A percentile compares a stretch with the other conserved stretches of the same genome.
Conservation (phyloP, 2,888 invertebrate species). For the Lochmaea capreae region DNA sequence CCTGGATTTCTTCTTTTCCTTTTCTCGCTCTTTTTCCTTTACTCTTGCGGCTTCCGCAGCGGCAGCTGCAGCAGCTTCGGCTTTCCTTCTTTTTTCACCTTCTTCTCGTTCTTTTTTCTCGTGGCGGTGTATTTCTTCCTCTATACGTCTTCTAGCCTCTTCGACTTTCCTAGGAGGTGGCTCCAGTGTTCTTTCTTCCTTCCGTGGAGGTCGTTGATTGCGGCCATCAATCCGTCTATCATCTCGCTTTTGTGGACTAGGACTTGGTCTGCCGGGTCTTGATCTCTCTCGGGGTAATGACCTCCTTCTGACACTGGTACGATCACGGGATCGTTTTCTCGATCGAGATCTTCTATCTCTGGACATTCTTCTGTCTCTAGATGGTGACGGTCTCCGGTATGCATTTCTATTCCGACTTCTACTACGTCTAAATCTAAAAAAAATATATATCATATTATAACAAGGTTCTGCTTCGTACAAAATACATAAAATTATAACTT, state of each 20-base stretch:
- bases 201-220: conserved; percentile 45
- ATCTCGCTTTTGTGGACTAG: conserved; percentile 59
- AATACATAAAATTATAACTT: background rate
- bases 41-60: conserved; percentile 47
- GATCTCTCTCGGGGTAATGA: conserved; percentile 59
- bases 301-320: conserved; percentile 59
- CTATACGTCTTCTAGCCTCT: conserved; percentile 55
- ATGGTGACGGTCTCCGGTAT: conserved; percentile 56
- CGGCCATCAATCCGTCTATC: conserved; percentile 55
- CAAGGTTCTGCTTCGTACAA: background rate
- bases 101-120: conserved; percentile 54
- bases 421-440: conserved; percentile 56
- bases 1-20: conserved; percentile 60
- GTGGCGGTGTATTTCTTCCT: conserved; percentile 51
- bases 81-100: conserved; percentile 44
- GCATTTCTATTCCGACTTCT: conserved; percentile 61
- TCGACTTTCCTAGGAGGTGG: conserved; percentile 57
- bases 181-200: conserved; percentile 58
- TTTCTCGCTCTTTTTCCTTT: conserved; percentile 55
- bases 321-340: conserved; percentile 54
- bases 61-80: conserved; percentile 54
- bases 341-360: conserved; percentile 64
- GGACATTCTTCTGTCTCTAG: conserved; percentile 54
- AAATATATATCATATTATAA: background rate
- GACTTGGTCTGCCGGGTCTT: conserved; percentile 58